phyloP scores from a whole-genome alignment of 2,888 invertebrate species.

The Thereva unica region DNA sequence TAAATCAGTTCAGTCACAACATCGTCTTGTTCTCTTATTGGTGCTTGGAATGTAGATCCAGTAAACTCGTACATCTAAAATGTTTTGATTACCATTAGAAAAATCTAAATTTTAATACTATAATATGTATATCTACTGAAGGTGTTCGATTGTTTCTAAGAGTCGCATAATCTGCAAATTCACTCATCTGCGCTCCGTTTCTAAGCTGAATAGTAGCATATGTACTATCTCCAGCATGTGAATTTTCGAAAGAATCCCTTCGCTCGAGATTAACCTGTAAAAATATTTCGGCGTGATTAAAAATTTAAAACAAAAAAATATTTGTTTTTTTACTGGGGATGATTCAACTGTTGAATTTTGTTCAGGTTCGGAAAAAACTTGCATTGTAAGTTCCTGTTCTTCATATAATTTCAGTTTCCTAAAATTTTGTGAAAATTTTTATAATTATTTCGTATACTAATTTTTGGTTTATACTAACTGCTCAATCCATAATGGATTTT shows the following conservation, averaged over 20 bases:
- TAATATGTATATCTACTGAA: slow-evolving; percentile 49
- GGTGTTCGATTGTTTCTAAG: slow-evolving; percentile 56
- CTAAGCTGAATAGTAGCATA: slow-evolving; percentile 59
- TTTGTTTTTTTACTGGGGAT: slow-evolving; percentile 48
- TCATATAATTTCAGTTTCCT: slow-evolving; percentile 86
- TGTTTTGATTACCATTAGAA: slow-evolving; percentile 14
- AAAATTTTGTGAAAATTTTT: slow-evolving; percentile 39
- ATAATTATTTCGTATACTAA: slow-evolving; percentile 23
- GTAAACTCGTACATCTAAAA: slow-evolving; percentile 57
- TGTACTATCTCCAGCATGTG: slow-evolving; percentile 57
- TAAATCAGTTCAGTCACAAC: slow-evolving; percentile 57
- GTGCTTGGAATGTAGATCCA: slow-evolving; percentile 77
- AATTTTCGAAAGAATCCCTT: slow-evolving; percentile 54
- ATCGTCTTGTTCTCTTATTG: slow-evolving; percentile 59
- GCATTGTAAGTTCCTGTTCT: slow-evolving; percentile 92
- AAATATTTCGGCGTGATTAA: neutral
- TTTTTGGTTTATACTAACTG: slow-evolving; percentile 64
- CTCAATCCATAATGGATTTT: slow-evolving; percentile 91
- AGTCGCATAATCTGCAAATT: slow-evolving; percentile 58
- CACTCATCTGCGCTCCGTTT: slow-evolving; percentile 51
- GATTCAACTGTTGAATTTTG: slow-evolving; percentile 53
- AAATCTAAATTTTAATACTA: slow-evolving; percentile 13
- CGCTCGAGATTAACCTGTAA: slow-evolving; percentile 45
- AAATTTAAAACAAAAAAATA: neutral
- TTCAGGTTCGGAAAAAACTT: slow-evolving; percentile 82